Evolutionary conservation across 2,113 vertebrate genomes (phyloP).

Genomic region (Tricholaema leucomelas): DNA sequence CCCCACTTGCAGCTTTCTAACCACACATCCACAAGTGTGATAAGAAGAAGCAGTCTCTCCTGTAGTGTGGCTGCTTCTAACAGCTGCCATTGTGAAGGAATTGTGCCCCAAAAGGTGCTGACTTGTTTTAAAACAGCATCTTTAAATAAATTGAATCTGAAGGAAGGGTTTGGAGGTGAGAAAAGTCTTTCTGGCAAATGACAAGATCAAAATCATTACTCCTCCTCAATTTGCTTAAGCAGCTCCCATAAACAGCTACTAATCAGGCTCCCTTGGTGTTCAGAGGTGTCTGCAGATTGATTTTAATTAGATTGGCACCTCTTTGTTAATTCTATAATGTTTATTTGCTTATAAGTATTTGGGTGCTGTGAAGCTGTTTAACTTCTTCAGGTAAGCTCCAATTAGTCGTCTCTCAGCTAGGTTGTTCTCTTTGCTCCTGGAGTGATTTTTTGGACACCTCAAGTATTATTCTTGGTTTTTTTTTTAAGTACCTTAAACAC

Average conservation of each 20-base stretch:
- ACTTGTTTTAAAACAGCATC: background rate
- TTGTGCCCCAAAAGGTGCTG: background rate
- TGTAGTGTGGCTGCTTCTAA: background rate
- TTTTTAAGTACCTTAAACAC: background rate
- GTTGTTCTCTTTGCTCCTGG: background rate
- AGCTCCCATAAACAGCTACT: conserved; percentile 34
- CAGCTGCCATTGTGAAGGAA: background rate
- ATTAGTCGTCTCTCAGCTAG: background rate
- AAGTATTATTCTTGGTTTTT: background rate
- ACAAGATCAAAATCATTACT: background rate
- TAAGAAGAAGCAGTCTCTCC: background rate
- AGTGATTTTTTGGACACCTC: background rate
- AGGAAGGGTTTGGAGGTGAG: background rate
- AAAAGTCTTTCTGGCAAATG: conserved; percentile 6
- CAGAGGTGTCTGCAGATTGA: background rate
- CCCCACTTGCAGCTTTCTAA: too few relatives aligned
- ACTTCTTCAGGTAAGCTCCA: background rate
- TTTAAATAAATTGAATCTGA: conserved; percentile 1
- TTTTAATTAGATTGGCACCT: conserved; percentile 57
- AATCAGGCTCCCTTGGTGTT: conserved; percentile 38
- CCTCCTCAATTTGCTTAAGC: conserved; percentile 36
- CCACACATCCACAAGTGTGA: too few relatives aligned
- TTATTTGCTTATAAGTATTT: conserved; percentile 36
- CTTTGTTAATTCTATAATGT: conserved; percentile 36
- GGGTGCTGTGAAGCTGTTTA: background rate